Percentiles rank a stretch among this genome's conserved stretches.
Evolutionary conservation across 2,888 invertebrate species (phyloP).

Genomic region (Parnassius apollo): DNA sequence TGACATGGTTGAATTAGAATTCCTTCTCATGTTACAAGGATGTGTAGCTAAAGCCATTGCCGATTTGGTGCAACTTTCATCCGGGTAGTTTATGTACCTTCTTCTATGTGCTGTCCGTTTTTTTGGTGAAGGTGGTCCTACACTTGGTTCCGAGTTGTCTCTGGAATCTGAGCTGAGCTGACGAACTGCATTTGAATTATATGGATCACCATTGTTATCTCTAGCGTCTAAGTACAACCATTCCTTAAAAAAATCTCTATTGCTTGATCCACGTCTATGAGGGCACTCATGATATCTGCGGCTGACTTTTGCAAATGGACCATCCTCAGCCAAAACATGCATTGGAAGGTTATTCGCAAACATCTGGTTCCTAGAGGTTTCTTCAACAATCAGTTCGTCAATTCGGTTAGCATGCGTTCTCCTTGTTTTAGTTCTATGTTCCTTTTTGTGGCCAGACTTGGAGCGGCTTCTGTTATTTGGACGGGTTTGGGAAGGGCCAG

Average conservation of each 20-base stretch:
- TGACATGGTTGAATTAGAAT: constrained; percentile 83
- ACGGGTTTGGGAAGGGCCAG: constrained; percentile 60
- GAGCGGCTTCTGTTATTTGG: constrained; percentile 54
- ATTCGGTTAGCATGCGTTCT: constrained; percentile 59
- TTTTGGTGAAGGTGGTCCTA: constrained; percentile 71
- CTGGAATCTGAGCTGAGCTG: constrained; percentile 78
- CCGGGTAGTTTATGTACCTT: constrained; percentile 68
- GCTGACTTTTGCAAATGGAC: constrained; percentile 71
- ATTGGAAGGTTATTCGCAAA: constrained; percentile 57
- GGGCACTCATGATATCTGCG: constrained; percentile 68
- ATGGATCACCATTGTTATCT: constrained; percentile 69
- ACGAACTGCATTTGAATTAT: constrained; percentile 76
- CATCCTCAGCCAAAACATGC: constrained; percentile 69
- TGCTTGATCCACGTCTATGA: constrained; percentile 58
- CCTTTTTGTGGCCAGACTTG: constrained; percentile 59
- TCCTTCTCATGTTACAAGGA: constrained; percentile 78
- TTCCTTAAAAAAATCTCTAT: constrained; percentile 71
- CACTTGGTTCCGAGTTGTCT: constrained; percentile 75
- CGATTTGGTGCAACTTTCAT: constrained; percentile 74
- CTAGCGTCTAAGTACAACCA: constrained; percentile 69
- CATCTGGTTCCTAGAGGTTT: constrained; percentile 52
- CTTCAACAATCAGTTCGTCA: constrained; percentile 66
- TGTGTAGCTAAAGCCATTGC: constrained; percentile 73
- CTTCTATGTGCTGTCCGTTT: constrained; percentile 64
- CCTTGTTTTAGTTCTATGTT: constrained; percentile 52